Conservation (phyloP, 2,888 invertebrate species). For the Chymomyza amoena region DNA sequence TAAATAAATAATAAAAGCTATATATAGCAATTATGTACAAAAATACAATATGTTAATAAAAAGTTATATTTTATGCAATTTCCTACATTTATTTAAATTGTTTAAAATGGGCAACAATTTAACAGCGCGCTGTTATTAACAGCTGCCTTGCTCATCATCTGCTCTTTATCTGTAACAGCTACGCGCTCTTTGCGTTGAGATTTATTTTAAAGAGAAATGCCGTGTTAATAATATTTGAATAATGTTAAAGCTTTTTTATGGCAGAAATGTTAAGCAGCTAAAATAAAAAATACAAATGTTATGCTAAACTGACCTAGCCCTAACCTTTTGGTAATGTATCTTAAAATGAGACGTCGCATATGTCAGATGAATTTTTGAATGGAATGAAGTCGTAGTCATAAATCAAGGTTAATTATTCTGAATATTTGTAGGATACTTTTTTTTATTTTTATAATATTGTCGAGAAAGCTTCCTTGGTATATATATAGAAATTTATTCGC, state of each 20-base stretch:
- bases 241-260: conserved; percentile 53
- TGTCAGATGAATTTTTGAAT: too few species aligned
- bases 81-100: not conserved
- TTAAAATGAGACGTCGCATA: too few species aligned
- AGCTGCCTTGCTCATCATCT: not conserved
- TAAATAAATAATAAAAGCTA: not conserved
- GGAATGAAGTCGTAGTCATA: too few species aligned
- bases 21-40: not conserved
- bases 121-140: conserved; percentile 18
- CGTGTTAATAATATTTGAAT: conserved; percentile 30
- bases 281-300: not conserved
- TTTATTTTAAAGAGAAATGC: conserved; percentile 33
- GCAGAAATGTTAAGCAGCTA: conserved; percentile 5
- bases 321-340: not conserved
- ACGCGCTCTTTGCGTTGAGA: conserved; percentile 34
- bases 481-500: too few species aligned
- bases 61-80: too few species aligned
- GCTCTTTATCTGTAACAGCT: conserved; percentile 28
- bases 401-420: too few species aligned
- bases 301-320: not conserved
- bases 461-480: too few species aligned
- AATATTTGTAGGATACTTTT: too few species aligned
- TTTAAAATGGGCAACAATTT: not conserved
- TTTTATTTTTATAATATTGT: too few species aligned
- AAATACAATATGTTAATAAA: not conserved